phyloP scores from a whole-genome alignment of 2,888 invertebrate species.

The Biston stratarius region DNA sequence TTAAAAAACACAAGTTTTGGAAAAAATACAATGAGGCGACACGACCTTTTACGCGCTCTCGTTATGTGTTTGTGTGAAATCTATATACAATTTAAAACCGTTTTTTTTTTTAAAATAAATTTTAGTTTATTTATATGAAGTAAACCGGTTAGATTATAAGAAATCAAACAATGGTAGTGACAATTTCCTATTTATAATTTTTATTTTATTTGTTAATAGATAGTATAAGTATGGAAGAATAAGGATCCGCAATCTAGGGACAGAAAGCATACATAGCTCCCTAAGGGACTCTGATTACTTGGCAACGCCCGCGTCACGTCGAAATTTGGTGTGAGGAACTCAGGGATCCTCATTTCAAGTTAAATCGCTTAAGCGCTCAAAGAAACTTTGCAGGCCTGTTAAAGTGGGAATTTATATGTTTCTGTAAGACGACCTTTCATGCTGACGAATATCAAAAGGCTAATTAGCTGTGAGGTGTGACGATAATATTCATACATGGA shows the following conservation, averaged over 20 bases:
- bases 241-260: background rate
- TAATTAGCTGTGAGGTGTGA: background rate
- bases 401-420: slow-evolving; percentile 15
- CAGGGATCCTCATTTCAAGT: slow-evolving; percentile 17
- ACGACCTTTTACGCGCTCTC: no score
- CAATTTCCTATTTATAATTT: no score
- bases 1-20: no score
- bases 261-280: background rate
- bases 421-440: background rate
- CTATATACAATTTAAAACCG: no score
- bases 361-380: slow-evolving; percentile 18
- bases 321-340: slow-evolving; percentile 6
- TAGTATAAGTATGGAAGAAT: background rate
- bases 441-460: slow-evolving; percentile 1
- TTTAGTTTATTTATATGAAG: no score
- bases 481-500: background rate
- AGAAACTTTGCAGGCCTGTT: slow-evolving; percentile 11
- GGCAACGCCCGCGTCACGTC: slow-evolving; percentile 2
- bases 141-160: no score
- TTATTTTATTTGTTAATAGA: no score
- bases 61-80: no score
- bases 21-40: no score
- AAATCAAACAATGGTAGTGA: no score
- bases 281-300: slow-evolving; percentile 11
- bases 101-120: no score